phyloP scores from a whole-genome alignment of 2,888 invertebrate species.

The Hemaris fuciformis region DNA sequence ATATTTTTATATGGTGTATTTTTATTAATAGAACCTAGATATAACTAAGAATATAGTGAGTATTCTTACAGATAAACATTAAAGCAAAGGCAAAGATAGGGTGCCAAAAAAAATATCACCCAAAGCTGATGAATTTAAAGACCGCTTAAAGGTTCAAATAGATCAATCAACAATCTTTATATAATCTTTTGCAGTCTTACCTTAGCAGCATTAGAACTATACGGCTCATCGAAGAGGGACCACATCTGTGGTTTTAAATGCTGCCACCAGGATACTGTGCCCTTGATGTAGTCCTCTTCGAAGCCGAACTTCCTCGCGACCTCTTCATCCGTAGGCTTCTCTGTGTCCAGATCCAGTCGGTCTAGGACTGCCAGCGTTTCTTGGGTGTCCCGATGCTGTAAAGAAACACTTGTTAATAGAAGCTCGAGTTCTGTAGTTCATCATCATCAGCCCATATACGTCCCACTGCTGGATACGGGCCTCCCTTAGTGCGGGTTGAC shows the following conservation, averaged over 20 bases:
- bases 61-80: no score
- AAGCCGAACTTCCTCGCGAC: constrained; percentile 98
- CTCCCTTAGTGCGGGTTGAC: no score
- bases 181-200: constrained; percentile 76
- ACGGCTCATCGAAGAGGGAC: constrained; percentile 99
- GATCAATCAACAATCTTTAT: neutral
- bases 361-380: constrained; percentile 99
- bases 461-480: no score
- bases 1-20: no score
- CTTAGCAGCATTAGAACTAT: constrained; percentile 98
- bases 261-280: constrained; percentile 97
- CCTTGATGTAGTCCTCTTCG: constrained; percentile 96
- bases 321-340: constrained; percentile 98
- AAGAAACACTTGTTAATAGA: neutral
- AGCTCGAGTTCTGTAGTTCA: no score
- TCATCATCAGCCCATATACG: no score
- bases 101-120: neutral
- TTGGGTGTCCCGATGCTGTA: constrained; percentile 97
- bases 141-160: no score
- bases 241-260: constrained; percentile 98
- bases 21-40: no score
- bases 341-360: constrained; percentile 97
- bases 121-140: no score
- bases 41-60: no score
- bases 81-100: no score